Conservation (phyloP, 53 echinoderm and acorn worm species). For the Temnopleurus reevesii region DNA sequence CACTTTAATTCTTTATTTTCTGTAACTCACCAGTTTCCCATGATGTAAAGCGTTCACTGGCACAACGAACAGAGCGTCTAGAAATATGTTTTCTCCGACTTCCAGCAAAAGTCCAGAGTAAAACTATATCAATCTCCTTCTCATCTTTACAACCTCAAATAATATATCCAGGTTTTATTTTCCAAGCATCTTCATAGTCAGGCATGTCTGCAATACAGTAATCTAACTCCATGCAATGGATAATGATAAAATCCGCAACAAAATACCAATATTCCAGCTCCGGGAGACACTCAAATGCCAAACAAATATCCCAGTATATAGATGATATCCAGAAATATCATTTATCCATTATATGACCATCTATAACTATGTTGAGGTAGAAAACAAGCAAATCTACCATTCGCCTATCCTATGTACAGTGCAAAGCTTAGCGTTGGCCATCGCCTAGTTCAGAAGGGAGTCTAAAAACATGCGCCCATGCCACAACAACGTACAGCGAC, state of each 20-base stretch:
- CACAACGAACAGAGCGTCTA: not conserved
- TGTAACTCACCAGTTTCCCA: slow-evolving; percentile 33
- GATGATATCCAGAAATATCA: not conserved
- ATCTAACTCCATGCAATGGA: not conserved
- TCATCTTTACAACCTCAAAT: not conserved
- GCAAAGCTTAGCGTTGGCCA: slow-evolving; percentile 9
- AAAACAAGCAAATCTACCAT: slow-evolving; percentile 14
- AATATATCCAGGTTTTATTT: not conserved
- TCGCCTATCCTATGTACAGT: not conserved
- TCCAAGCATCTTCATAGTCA: not conserved
- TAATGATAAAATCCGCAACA: not conserved
- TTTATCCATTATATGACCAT: not conserved
- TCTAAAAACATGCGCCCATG: slow-evolving; percentile 16
- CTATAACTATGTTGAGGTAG: not conserved
- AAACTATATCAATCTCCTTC: not conserved
- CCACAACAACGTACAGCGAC: not conserved
- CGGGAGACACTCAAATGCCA: not conserved
- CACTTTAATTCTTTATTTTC: no score
- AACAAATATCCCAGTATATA: not conserved
- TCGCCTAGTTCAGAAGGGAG: not conserved
- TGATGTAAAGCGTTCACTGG: not conserved
- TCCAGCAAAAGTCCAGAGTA: not conserved
- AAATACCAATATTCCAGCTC: not conserved
- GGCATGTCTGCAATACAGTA: not conserved
- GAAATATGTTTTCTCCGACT: not conserved